Base-by-base conservation (phyloP, 2,113 vertebrate genomes). In the Garra rufa region DNA sequence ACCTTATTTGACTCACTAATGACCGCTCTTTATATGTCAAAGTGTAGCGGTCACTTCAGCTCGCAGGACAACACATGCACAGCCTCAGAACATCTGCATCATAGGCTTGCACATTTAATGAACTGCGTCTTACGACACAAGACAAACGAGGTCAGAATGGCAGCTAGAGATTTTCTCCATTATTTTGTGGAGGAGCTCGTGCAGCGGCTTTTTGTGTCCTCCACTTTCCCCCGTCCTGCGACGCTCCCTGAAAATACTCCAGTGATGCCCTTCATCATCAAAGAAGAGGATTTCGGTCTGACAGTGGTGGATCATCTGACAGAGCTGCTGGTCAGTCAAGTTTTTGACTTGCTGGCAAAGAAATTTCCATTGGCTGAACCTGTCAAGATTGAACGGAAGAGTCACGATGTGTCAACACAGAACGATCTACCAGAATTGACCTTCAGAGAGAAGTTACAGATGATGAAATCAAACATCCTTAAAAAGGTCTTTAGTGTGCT, bases 311-410 rank as follows among this genome's bases (percentile, higher is more conserved):
- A 69, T 46, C 70, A 24, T 24, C 21, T 73, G 70, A 46, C 41
- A 46, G 70, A 44, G 38, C 21, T 73, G 70, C 10, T 73, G 70
- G 70, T 73, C 70, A 46, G 70, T n/a, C 69, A 73, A 24, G 69
- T 44, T n/a, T 73, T 43, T 8, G 69, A 73, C 8, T 13, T 44
- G 19, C 41, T 43, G 21, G 11, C 21, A 24, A 73, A 73, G 41
- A 44, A n/a, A 14, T 73, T 24, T 73, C 38, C 69, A 24, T 21
- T 15, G 13, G 7, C 1, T 44, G 70, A 26, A 24, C 19, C 41
- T 3, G 17, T 41, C 15, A n/a, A 70, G 30, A 41, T 4, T 73
- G 70, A 69, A 10, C 10, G 1, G 34, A 43, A 71, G 19, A 24
- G 34, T 24, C 19, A 7, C 1, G 41, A 21, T 6, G 41, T 73